Conservation (phyloP, 1,140 invertebrate species). For the Piezodorus guildinii region DNA sequence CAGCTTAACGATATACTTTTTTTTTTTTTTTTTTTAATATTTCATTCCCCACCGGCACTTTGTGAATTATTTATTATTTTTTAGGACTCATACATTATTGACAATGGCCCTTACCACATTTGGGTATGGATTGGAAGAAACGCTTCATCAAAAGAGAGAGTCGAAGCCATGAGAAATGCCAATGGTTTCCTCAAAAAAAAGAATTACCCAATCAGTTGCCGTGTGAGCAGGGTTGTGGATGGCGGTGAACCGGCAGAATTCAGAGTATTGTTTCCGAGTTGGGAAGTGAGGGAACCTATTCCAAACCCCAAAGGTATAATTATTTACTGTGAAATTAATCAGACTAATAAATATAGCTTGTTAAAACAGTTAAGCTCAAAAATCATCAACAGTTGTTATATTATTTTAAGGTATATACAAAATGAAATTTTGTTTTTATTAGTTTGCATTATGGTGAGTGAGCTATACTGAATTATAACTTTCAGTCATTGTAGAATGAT, state of each 20-base stretch:
- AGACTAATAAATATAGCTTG: too few relatives aligned
- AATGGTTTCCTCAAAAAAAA: conserved; percentile 83
- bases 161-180: conserved; percentile 72
- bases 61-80: conserved; percentile 18
- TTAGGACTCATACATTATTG: conserved; percentile 74
- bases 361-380: too few relatives aligned
- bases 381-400: too few relatives aligned
- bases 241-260: conserved; percentile 78
- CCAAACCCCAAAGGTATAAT: neutral
- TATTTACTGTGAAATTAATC: too few relatives aligned
- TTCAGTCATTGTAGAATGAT: too few relatives aligned
- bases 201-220: conserved; percentile 57
- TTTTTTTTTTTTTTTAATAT: too few relatives aligned
- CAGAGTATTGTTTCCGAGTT: conserved; percentile 65
- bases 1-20: too few relatives aligned
- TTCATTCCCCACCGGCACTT: neutral
- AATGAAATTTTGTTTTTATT: too few relatives aligned
- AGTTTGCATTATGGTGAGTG: too few relatives aligned
- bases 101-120: conserved; percentile 71
- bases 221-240: conserved; percentile 68
- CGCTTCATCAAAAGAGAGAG: conserved; percentile 53
- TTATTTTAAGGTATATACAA: too few relatives aligned
- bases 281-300: conserved; percentile 36
- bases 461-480: too few relatives aligned
- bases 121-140: conserved; percentile 86